Percentiles rank a stretch among this genome's conserved stretches.
Conservation (phyloP, 2,113 vertebrate species). For the Brienomyrus longianalis region DNA sequence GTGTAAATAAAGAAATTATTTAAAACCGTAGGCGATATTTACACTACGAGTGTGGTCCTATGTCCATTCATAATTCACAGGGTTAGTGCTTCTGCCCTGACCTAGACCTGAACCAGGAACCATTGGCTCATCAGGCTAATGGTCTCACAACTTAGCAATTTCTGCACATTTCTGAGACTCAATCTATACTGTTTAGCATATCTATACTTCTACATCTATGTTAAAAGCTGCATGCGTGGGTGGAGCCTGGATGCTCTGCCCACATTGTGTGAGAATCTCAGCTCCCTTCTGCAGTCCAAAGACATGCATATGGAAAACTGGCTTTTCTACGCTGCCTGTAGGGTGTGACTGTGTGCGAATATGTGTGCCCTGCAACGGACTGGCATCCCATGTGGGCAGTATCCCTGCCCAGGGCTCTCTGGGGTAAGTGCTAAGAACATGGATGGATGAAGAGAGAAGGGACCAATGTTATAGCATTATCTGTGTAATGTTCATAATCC, state of each 20-base stretch:
- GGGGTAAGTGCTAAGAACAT: background rate
- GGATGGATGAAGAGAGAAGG: background rate
- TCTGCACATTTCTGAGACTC: background rate
- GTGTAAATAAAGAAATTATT: background rate
- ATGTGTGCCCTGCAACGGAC: background rate
- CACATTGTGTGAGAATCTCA: background rate
- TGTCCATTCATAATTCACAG: background rate
- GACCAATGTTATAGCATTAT: background rate
- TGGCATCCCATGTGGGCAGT: background rate
- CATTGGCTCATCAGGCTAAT: background rate
- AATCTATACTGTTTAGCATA: background rate
- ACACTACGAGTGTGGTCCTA: background rate
- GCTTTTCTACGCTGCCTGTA: background rate
- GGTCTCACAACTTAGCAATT: conserved; percentile 10
- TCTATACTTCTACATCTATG: background rate
- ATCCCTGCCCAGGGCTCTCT: background rate
- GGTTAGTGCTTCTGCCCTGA: background rate
- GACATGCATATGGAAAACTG: background rate
- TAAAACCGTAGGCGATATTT: background rate
- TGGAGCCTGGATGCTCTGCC: background rate
- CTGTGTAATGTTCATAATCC: background rate
- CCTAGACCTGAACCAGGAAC: conserved; percentile 1
- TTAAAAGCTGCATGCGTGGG: background rate
- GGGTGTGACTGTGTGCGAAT: background rate
- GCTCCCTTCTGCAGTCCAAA: background rate